Percentiles rank a stretch among this genome's conserved stretches.
phyloP scores from a whole-genome alignment of 2,113 vertebrate species.

The Pollimyrus isidori region DNA sequence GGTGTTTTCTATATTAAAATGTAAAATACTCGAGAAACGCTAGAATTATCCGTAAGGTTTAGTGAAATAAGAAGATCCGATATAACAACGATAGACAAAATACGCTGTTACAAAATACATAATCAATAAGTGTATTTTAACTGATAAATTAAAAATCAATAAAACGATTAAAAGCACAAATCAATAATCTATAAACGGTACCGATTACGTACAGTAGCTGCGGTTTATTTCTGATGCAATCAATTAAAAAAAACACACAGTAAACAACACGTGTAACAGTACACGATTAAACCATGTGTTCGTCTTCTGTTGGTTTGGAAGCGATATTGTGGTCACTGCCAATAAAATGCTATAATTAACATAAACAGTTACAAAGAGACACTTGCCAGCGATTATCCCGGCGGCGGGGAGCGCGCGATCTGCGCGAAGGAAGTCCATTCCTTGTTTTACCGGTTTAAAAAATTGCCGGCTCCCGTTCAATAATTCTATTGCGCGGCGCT shows the following conservation, averaged over 20 bases:
- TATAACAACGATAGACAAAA: neutral
- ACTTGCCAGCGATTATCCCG: neutral
- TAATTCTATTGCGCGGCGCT: slow-evolving; percentile 39
- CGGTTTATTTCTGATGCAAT: neutral
- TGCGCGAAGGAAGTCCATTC: slow-evolving; percentile 32
- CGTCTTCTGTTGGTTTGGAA: neutral
- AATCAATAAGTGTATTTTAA: neutral
- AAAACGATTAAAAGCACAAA: neutral
- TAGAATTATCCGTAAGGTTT: neutral
- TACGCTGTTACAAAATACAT: neutral
- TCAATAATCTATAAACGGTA: slow-evolving; percentile 12
- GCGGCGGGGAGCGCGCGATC: neutral
- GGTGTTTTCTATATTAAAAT: neutral
- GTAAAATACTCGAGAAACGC: neutral
- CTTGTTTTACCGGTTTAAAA: slow-evolving; percentile 39
- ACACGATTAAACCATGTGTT: slow-evolving; percentile 6
- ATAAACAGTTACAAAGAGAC: slow-evolving; percentile 3
- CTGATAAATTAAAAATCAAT: neutral
- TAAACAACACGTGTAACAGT: neutral
- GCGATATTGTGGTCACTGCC: neutral
- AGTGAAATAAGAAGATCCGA: neutral
- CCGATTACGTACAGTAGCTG: neutral
- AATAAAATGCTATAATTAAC: slow-evolving; percentile 11
- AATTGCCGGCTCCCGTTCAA: slow-evolving; percentile 32
- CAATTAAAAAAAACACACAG: neutral